Evolutionary conservation across 2,113 vertebrate species (phyloP).

Genomic region (Hippocampus guttulatus): DNA sequence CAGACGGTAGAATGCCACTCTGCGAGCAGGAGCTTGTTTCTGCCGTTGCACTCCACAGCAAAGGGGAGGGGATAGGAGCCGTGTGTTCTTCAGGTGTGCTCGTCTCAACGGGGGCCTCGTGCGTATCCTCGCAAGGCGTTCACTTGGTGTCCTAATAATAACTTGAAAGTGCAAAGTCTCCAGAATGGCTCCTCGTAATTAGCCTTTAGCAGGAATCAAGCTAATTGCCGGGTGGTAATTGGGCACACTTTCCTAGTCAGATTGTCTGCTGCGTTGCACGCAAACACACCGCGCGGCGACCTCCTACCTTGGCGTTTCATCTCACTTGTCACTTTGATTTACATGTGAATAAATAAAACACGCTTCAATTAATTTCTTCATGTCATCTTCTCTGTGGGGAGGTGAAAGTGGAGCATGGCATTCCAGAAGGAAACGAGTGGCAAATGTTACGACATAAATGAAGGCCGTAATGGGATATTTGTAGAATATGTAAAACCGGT

Average conservation of each 20-base stretch:
- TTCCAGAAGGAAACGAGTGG: constrained; percentile 20
- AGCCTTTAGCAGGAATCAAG: constrained; percentile 75
- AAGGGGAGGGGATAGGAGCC: constrained; percentile 69
- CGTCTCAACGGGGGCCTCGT: constrained; percentile 56
- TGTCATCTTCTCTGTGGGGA: constrained; percentile 39
- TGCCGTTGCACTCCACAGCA: constrained; percentile 46
- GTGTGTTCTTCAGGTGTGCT: constrained; percentile 73
- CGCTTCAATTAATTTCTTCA: constrained; percentile 65
- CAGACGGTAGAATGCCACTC: constrained; percentile 61
- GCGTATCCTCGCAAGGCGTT: constrained; percentile 63
- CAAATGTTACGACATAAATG: constrained; percentile 25
- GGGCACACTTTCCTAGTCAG: constrained; percentile 61
- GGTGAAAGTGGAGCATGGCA: constrained; percentile 30
- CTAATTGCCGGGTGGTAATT: constrained; percentile 77
- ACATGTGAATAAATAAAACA: constrained; percentile 56
- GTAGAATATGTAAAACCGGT: constrained; percentile 17
- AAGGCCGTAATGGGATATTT: constrained; percentile 19
- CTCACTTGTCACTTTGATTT: constrained; percentile 73
- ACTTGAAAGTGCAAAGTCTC: constrained; percentile 77
- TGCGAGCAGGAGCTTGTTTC: constrained; percentile 50
- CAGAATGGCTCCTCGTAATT: constrained; percentile 72
- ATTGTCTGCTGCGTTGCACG: constrained; percentile 56
- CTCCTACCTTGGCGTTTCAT: constrained; percentile 57
- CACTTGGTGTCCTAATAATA: constrained; percentile 77
- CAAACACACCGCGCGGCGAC: constrained; percentile 16